These are phyloP conservation scores for Cnemophilus loriae DNA, from an alignment of 2,113 vertebrate genomes.

Conservation along the genomic window DNA sequence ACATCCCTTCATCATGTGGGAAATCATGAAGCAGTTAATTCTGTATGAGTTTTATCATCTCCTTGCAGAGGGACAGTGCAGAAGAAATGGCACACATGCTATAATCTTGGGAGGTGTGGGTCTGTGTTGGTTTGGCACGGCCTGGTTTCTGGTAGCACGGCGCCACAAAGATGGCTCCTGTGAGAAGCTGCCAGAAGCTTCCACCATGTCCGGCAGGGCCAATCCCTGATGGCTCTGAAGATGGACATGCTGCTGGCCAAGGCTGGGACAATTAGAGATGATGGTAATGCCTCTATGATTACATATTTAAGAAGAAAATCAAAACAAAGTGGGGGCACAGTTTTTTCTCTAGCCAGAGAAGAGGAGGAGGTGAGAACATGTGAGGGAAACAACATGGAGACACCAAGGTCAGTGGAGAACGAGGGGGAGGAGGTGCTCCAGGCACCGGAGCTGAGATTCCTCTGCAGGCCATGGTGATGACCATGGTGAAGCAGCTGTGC, in stretches of 20 bases:
- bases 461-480: fast-evolving
- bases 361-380: background rate
- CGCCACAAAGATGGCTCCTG: background rate
- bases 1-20: background rate
- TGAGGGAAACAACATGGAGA: background rate
- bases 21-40: background rate
- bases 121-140: background rate
- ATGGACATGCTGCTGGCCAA: background rate
- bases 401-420: background rate
- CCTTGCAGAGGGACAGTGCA: background rate
- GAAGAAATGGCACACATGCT: background rate
- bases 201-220: background rate
- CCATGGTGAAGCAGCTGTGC: background rate
- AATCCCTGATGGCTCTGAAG: background rate
- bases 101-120: background rate
- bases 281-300: background rate
- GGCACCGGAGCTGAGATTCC: background rate
- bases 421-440: background rate
- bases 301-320: background rate
- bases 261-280: too few relatives aligned
- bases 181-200: background rate
- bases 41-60: background rate
- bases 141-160: background rate
- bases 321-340: background rate
- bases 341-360: background rate